Base-by-base conservation (phyloP, 2,888 invertebrate genomes). In the Helicoverpa assulta region DNA sequence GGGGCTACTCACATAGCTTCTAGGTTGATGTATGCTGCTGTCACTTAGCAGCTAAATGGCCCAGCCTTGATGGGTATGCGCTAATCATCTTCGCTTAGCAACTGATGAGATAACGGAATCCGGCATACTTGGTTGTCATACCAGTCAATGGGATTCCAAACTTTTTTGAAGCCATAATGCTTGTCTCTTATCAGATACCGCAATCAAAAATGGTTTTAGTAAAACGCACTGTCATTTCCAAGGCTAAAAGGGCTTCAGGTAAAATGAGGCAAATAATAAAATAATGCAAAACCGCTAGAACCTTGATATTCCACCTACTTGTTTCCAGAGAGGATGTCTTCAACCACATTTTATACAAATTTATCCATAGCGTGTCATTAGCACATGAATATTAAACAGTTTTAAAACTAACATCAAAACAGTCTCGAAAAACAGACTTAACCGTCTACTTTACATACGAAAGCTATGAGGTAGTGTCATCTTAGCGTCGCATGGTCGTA, bases 401-500 rank as follows among this genome's bases (percentile, higher is more conserved):
- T 70, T 50, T 66, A 29, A 67, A 64, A 54, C 40, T 26, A 75
- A 50, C 64, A 62, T 69, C 69, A 50, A 56, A 64, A 61, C 19
- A 47, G 65, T 47, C 80, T 74, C 54, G 61, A 74, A 54, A 74
- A 76, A 74, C 61, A 61, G 29, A 55, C 54, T 61, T 43, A 70
- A 54, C 47, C 43, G 29, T 60, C 76, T 77, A 63, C 57, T 77
- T 79, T 67, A 67, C 77, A 77, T 77, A 75, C 66, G 66, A 75
- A 75, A 79, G 66, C 76, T 66, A 79, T 55, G 63, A 68, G 54
- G 63, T 37, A 57, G 80, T 80, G 70, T 75, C 80, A 77, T 75
- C 77, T 70, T n/a, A 55, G 47, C 62, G 40, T 74, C 59, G 75
- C 70, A 64, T 71, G 75, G 40, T 74, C 59, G 75, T 67, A 64